A percentile compares a stretch with the other conserved stretches of the same genome.
These are phyloP conservation scores for Cantharis flavilabris DNA, from an alignment of 2,888 invertebrate genomes.

Conservation along the genomic window DNA sequence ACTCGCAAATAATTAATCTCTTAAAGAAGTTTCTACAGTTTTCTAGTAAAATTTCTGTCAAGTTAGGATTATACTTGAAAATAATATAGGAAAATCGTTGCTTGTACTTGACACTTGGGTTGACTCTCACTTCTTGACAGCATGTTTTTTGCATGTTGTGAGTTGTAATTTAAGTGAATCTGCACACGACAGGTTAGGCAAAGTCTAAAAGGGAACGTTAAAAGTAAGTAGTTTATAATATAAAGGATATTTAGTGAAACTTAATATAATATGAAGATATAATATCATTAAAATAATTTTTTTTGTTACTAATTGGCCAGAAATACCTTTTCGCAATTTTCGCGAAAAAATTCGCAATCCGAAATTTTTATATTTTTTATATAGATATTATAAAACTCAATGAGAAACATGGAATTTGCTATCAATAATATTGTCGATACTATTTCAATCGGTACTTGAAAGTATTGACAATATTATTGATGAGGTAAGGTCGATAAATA, in stretches of 20 bases:
- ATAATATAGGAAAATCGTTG: not conserved
- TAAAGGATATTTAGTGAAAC: not conserved
- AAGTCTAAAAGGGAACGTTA: not conserved
- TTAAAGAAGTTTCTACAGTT: not conserved
- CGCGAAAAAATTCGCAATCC: too few species aligned
- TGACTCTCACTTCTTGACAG: slow-evolving; percentile 13
- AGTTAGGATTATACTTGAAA: not conserved
- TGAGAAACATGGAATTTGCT: not conserved
- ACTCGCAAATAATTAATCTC: not conserved
- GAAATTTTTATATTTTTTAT: too few species aligned
- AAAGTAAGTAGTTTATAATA: not conserved
- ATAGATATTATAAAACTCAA: too few species aligned
- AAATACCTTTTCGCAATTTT: too few species aligned
- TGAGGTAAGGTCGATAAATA: too few species aligned
- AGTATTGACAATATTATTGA: too few species aligned
- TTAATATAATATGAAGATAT: not conserved
- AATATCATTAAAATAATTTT: not conserved
- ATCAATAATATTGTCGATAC: too few species aligned
- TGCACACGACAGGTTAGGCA: slow-evolving; percentile 34
- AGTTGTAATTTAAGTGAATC: slow-evolving; percentile 35
- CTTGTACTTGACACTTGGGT: slow-evolving; percentile 16
- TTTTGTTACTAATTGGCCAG: not conserved
- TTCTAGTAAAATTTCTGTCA: not conserved
- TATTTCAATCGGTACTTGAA: too few species aligned
- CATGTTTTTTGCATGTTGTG: slow-evolving; percentile 38